A percentile compares a stretch with the other conserved stretches of the same genome.
These are phyloP conservation scores for Lonchura striata DNA, from an alignment of 2,113 vertebrate species.

Conservation along the genomic window DNA sequence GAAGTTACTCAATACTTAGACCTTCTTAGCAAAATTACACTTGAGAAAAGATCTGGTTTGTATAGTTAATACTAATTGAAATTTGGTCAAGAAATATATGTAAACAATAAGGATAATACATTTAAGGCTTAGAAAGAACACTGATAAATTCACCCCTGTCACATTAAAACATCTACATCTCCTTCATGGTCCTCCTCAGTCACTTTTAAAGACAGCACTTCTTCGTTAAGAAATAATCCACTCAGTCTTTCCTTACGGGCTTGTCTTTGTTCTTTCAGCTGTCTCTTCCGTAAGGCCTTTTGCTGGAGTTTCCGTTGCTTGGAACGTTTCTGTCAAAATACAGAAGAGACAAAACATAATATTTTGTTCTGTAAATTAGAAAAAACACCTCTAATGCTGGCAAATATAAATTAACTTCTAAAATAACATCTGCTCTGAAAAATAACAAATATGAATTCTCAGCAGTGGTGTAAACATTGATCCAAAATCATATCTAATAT, in stretches of 20 bases:
- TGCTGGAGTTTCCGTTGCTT: slow-evolving; percentile 97
- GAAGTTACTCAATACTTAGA: slow-evolving; percentile 19
- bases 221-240: slow-evolving; percentile 97
- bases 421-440: neutral
- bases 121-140: slow-evolving; percentile 85
- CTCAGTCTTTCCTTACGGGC: slow-evolving; percentile 95
- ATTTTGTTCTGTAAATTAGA: neutral
- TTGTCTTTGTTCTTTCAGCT: slow-evolving; percentile 96
- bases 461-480: neutral
- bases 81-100: slow-evolving; percentile 74
- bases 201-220: slow-evolving; percentile 93
- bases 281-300: slow-evolving; percentile 95
- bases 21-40: neutral
- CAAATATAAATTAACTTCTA: neutral
- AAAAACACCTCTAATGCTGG: neutral
- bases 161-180: slow-evolving; percentile 97
- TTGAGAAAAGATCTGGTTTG: slow-evolving; percentile 1
- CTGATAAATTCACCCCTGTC: slow-evolving; percentile 84
- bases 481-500: neutral
- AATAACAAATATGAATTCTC: neutral
- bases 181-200: slow-evolving; percentile 90
- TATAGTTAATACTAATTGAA: slow-evolving; percentile 61
- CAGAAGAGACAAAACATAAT: neutral
- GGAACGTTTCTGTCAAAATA: slow-evolving; percentile 87
- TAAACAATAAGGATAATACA: slow-evolving; percentile 71